Conservation (phyloP, 1,140 invertebrate genomes). For the Anthonomus grandis region DNA sequence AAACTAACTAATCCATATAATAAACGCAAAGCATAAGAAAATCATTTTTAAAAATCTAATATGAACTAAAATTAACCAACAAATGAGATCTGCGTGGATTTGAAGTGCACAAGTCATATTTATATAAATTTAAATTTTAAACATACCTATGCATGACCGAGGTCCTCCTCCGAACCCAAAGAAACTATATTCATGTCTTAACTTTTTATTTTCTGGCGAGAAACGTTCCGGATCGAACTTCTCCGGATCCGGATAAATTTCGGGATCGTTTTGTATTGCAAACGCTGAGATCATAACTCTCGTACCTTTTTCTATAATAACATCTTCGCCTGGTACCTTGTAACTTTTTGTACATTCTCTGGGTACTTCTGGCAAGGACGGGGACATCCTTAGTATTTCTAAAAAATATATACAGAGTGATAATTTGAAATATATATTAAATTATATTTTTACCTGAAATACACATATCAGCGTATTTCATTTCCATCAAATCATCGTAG, state of each 20-base stretch:
- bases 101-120: background rate
- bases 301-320: conserved; percentile 47
- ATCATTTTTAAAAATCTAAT: background rate
- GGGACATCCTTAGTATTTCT: conserved; percentile 53
- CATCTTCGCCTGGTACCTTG: conserved; percentile 47
- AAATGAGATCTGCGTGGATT: background rate
- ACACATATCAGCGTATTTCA: conserved; percentile 37
- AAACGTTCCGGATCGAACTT: conserved; percentile 54
- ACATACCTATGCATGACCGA: conserved; percentile 56
- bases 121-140: background rate
- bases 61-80: background rate
- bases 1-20: background rate
- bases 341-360: conserved; percentile 47
- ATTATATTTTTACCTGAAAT: conserved; percentile 30
- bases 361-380: conserved; percentile 47
- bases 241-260: conserved; percentile 48
- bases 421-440: background rate
- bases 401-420: conserved; percentile 14
- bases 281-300: conserved; percentile 39
- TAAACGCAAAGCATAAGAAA: background rate
- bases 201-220: conserved; percentile 40
- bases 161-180: conserved; percentile 58
- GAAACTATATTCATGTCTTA: conserved; percentile 37
- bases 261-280: conserved; percentile 50
- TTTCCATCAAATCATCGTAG: conserved; percentile 36